These are phyloP conservation scores for Sceliomorpha sp. DNA, from an alignment of 2,888 invertebrate species.

Conservation along the genomic window DNA sequence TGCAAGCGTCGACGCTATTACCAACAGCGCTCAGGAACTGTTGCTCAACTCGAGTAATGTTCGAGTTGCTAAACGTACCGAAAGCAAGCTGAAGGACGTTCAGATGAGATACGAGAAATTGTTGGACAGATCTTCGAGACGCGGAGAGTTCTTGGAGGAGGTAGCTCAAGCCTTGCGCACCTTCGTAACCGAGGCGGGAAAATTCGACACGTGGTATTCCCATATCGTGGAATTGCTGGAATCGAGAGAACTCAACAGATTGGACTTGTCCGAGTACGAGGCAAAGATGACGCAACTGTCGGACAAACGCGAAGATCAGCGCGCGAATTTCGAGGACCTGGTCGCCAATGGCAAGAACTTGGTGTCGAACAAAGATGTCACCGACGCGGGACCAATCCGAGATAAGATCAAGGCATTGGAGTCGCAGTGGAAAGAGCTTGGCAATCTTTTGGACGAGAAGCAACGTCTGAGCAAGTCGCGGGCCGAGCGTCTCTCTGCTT, in stretches of 20 bases:
- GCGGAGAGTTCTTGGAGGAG: constrained; percentile 91
- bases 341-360: constrained; percentile 90
- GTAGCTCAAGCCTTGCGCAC: constrained; percentile 83
- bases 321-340: constrained; percentile 86
- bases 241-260: constrained; percentile 85
- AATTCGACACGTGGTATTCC: constrained; percentile 87
- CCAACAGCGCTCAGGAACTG: constrained; percentile 89
- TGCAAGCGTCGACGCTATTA: constrained; percentile 91
- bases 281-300: constrained; percentile 83
- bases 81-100: constrained; percentile 93
- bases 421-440: constrained; percentile 93
- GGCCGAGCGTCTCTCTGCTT: constrained; percentile 92
- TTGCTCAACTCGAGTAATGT: constrained; percentile 91
- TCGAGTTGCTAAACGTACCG: constrained; percentile 93
- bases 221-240: constrained; percentile 88
- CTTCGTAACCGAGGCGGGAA: constrained; percentile 74
- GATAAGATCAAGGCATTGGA: constrained; percentile 93
- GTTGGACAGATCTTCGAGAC: constrained; percentile 88
- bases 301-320: constrained; percentile 82
- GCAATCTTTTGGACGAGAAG: constrained; percentile 90
- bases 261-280: constrained; percentile 85
- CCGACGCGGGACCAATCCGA: constrained; percentile 90
- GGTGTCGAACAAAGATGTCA: constrained; percentile 91
- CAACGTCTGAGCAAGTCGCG: constrained; percentile 90
- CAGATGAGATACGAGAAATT: constrained; percentile 92